These are phyloP conservation scores for Drosophila parabipectinata DNA, from an alignment of 1,140 invertebrate species.

Conservation along the genomic window DNA sequence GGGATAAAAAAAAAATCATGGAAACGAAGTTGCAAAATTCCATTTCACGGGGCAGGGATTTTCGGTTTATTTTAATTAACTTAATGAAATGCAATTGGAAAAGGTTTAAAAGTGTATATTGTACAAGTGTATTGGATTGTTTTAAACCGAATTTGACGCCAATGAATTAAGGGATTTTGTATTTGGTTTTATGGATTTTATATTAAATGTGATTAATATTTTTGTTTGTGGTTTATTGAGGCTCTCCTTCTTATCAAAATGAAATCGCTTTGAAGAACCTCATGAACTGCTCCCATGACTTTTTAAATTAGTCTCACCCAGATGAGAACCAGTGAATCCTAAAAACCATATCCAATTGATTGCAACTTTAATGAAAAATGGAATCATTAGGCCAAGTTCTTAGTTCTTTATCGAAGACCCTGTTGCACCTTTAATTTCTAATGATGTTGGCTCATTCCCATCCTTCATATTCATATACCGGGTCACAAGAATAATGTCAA, in stretches of 20 bases:
- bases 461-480: slow-evolving; percentile 66
- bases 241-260: slow-evolving; percentile 16
- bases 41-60: slow-evolving; percentile 55
- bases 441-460: slow-evolving; percentile 40
- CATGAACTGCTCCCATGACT: slow-evolving; percentile 44
- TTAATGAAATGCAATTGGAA: slow-evolving; percentile 64
- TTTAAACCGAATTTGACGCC: slow-evolving; percentile 9
- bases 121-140: slow-evolving; percentile 14
- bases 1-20: slow-evolving; percentile 7
- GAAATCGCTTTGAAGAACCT: slow-evolving; percentile 34
- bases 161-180: slow-evolving; percentile 25
- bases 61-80: slow-evolving; percentile 74
- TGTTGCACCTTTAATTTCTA: slow-evolving; percentile 10
- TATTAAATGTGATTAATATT: not conserved
- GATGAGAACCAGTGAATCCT: slow-evolving; percentile 9
- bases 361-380: slow-evolving; percentile 35
- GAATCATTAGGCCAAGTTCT: slow-evolving; percentile 61
- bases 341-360: slow-evolving; percentile 64
- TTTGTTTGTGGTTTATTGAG: not conserved
- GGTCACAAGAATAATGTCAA: slow-evolving; percentile 59
- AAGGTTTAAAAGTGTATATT: slow-evolving; percentile 20
- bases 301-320: slow-evolving; percentile 58
- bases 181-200: not conserved
- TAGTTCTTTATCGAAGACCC: slow-evolving; percentile 44
- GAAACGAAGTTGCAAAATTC: slow-evolving; percentile 40